Conservation (phyloP, 2,888 invertebrate genomes). For the Camptogramma bilineatum region DNA sequence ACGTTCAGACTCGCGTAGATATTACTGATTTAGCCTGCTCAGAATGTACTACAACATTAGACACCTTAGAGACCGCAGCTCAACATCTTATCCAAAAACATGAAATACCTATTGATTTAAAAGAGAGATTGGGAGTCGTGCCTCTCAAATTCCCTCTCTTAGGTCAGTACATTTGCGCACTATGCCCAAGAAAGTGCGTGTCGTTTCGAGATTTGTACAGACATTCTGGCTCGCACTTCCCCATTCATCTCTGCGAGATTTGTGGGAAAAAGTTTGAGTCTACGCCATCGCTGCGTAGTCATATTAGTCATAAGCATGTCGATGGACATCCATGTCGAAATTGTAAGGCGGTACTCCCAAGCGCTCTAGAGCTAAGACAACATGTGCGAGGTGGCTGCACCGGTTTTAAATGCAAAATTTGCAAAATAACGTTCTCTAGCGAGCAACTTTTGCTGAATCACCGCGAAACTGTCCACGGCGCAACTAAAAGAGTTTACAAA, state of each 20-base stretch:
- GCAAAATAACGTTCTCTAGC: slow-evolving; percentile 11
- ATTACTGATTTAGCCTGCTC: slow-evolving; percentile 37
- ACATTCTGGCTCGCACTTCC: slow-evolving; percentile 39
- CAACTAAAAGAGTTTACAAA: slow-evolving; percentile 16
- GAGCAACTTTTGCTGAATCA: slow-evolving; percentile 9
- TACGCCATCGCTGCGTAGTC: background rate
- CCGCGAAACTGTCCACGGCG: slow-evolving; percentile 20
- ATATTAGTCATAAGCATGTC: slow-evolving; percentile 8
- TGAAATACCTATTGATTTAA: slow-evolving; percentile 22
- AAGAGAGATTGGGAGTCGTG: slow-evolving; percentile 25
- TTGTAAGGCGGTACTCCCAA: slow-evolving; percentile 16
- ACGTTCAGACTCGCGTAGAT: slow-evolving; percentile 33
- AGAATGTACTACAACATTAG: slow-evolving; percentile 24
- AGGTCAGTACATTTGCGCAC: slow-evolving; percentile 13
- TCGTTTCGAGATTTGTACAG: slow-evolving; percentile 34
- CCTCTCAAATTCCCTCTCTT: slow-evolving; percentile 18
- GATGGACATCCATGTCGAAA: slow-evolving; percentile 8
- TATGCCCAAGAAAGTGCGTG: slow-evolving; percentile 25
- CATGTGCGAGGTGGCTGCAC: slow-evolving; percentile 18
- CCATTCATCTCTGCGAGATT: slow-evolving; percentile 36
- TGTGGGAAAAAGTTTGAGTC: slow-evolving; percentile 23
- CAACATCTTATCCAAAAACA: slow-evolving; percentile 31
- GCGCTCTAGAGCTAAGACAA: slow-evolving; percentile 3
- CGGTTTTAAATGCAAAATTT: slow-evolving; percentile 14
- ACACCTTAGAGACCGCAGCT: slow-evolving; percentile 28